Evolutionary conservation across 2,888 invertebrate genomes (phyloP), one percentile per base, ranked within the genome.

Genomic region (Drosophila hamatofila): DNA sequence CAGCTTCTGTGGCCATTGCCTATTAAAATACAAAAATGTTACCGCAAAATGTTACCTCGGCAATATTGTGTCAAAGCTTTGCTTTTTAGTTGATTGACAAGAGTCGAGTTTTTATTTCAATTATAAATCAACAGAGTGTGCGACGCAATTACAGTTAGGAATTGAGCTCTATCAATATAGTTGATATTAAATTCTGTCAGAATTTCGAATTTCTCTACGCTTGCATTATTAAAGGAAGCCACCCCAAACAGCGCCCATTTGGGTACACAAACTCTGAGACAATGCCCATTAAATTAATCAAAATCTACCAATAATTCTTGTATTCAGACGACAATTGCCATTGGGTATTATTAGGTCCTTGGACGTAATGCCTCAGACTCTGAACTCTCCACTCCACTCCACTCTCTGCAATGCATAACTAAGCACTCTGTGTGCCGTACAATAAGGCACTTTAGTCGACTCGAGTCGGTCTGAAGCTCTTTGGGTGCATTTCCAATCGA

Each of bases 401-500:
- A 33, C 49, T 51, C 33, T 18, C 54, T 60, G 58, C 49, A 51
- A 67, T 78, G 77, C 77, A 78, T 78, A 75, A 64, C 77, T 78
- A 75, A 78, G 71, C 61, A 67, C 75, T 71, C 61, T 64, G 58
- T 61, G 51, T 51, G 58, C 41, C 55, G 60, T 67, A 70, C 66
- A 74, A 74, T 74, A 18, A 66, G 58, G 65, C 71, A 58, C 74
- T 74, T 66, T 51, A 27, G 6, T 27, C 56, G 48, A 56, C 37
- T 23, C 52, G 35, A 52, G 21, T 37, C 46, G 11, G 21, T 9
- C 0, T 16, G 55, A 39, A 37, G 54, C 58, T 57, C 56, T 56
- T 25, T 25, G 58, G 73, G 39, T 59, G 35, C 69, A 81, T 81
- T 80, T 71, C 67, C 80, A 78, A 83, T 80, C 70, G 81, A 83